phyloP scores from a whole-genome alignment of 2,888 invertebrate species.

The Polyommatus iphigenia region DNA sequence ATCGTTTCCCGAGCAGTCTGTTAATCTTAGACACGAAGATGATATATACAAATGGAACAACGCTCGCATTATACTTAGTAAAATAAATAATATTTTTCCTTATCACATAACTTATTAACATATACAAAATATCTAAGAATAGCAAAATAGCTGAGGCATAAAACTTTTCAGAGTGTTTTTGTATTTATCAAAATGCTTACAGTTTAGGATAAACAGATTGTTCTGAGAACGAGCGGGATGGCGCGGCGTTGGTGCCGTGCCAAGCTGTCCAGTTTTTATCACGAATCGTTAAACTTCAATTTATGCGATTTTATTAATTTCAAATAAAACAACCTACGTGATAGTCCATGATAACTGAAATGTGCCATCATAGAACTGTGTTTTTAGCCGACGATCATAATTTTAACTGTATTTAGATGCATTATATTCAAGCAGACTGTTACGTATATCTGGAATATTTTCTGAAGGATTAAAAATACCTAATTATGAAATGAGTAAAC shows the following conservation, averaged over 20 bases:
- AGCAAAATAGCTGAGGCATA: constrained; percentile 14
- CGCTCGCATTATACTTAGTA: not conserved
- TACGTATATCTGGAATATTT: not conserved
- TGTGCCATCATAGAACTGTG: not conserved
- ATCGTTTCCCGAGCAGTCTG: not conserved
- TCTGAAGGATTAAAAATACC: not conserved
- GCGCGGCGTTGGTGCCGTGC: constrained; percentile 44
- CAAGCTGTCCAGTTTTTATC: constrained; percentile 42
- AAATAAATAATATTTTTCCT: constrained; percentile 32
- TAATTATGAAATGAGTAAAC: not conserved
- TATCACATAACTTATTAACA: not conserved
- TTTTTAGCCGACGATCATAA: not conserved
- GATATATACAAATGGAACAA: not conserved
- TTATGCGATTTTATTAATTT: constrained; percentile 44
- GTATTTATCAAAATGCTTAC: constrained; percentile 22
- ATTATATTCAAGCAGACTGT: not conserved
- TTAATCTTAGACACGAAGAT: not conserved
- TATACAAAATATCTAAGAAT: constrained; percentile 8
- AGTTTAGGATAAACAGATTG: constrained; percentile 30
- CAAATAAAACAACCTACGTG: not conserved
- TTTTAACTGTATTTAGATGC: not conserved
- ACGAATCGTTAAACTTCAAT: constrained; percentile 40
- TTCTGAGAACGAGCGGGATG: constrained; percentile 35
- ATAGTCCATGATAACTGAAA: not conserved
- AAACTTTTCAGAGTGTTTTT: constrained; percentile 27